Evolutionary conservation across 2,888 invertebrate species (phyloP), one percentile per base, ranked within the genome.

Genomic region (Belgica antarctica): DNA sequence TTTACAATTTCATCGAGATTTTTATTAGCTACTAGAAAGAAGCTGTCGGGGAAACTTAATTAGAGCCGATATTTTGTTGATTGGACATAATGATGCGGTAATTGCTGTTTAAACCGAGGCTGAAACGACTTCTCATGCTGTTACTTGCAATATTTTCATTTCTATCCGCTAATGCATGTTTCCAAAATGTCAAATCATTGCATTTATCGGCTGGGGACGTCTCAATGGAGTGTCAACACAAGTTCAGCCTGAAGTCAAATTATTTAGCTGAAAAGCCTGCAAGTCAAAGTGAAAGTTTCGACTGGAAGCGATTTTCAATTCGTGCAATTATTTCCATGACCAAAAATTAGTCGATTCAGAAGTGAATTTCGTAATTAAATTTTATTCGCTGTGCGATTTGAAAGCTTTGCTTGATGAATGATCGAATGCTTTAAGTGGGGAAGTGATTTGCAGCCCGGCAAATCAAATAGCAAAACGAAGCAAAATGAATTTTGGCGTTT

Each of bases 31-130:
- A 46, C 46, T 17, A 46, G 57, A 19, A 59, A 59, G 59, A 59
- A 59, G 59, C 59, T 59, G 59, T 27, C 27, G 59, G n/a, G 15
- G 59, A 59, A 59, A 59, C 59, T 27, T 59, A 59, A 59, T 59
- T 59, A 59, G 52, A 19, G 15, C n/a, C 25, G n/a, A 22, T n/a
- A 22, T 59, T 57, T 46, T 17, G 27, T 59, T 25, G 25, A 25
- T 59, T n/a, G 59, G 15, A 22, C n/a, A 4, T 52, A 59, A 59
- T 59, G 12, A 59, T 12, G 22, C 25, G 22, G 8, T 59, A 59
- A 59, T 52, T 17, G 52, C 52, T n/a, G 8, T 52, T 52, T 2
- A 52, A 17, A 22, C 52, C 17, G 15, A 10, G 46, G 7, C 15
- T n/a, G 46, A 46, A 5, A 52, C 52, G 22, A 12, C n/a, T 4